Conservation (phyloP, 2,888 invertebrate species). For the Brachylomia viminalis region DNA sequence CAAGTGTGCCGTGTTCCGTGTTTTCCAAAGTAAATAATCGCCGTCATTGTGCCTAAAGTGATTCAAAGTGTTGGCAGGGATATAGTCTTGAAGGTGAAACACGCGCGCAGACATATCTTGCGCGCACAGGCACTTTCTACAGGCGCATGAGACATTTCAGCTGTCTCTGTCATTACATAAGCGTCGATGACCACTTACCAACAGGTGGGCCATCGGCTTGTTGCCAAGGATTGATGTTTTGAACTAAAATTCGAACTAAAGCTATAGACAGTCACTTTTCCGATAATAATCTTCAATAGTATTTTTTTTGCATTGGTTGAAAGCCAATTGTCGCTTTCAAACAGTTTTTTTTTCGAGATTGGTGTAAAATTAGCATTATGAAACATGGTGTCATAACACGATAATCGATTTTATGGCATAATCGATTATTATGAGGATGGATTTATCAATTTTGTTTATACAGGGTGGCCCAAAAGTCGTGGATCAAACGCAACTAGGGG, state of each 20-base stretch:
- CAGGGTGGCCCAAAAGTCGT: too few species aligned
- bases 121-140: too few species aligned
- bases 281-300: neutral
- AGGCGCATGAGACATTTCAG: neutral
- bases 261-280: neutral
- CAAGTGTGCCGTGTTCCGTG: too few species aligned
- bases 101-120: too few species aligned
- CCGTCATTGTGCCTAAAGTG: too few species aligned
- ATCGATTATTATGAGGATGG: conserved; percentile 43
- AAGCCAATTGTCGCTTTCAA: neutral
- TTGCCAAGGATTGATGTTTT: neutral
- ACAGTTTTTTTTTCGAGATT: neutral
- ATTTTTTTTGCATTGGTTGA: neutral
- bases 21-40: too few species aligned
- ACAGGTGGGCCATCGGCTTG: neutral
- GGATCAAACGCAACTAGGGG: too few species aligned
- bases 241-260: neutral
- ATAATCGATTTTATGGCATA: conserved; percentile 44
- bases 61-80: too few species aligned
- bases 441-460: conserved; percentile 1
- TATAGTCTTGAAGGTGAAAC: too few species aligned
- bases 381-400: conserved; percentile 13
- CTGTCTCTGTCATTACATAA: neutral
- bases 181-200: neutral
- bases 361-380: conserved; percentile 24